phyloP scores from a whole-genome alignment of 2,113 vertebrate species.

The Paradoxurus hermaphroditus region DNA sequence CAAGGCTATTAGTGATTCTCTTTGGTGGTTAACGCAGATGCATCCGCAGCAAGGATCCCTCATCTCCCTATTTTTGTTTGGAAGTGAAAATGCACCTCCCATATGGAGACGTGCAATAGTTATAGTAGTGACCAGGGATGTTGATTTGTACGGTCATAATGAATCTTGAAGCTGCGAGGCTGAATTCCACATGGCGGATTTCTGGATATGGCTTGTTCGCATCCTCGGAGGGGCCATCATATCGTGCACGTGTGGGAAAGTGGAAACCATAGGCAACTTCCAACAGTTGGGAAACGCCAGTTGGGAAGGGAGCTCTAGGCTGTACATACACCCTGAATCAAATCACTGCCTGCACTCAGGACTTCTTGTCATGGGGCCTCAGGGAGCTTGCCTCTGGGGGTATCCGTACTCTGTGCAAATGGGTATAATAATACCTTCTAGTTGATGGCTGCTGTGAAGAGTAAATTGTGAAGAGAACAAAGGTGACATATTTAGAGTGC shows the following conservation, averaged over 20 bases:
- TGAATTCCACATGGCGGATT: accelerated
- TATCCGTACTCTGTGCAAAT: accelerated
- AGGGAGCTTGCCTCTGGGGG: no score
- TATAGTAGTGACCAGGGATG: accelerated
- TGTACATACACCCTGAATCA: accelerated
- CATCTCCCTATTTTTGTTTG: not conserved
- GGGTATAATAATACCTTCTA: accelerated
- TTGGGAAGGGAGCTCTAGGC: not conserved
- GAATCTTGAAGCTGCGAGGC: no score
- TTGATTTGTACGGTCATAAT: accelerated
- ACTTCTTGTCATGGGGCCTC: accelerated
- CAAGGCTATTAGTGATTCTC: not conserved
- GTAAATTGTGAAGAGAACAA: not conserved
- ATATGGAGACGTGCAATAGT: accelerated
- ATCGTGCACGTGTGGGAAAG: no score
- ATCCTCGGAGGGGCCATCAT: accelerated
- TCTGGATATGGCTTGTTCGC: accelerated
- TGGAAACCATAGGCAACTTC: accelerated
- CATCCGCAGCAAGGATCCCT: accelerated
- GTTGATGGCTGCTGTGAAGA: not conserved
- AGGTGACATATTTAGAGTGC: accelerated
- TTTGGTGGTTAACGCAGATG: not conserved
- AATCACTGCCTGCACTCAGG: accelerated
- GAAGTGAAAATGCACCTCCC: accelerated
- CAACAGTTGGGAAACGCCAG: accelerated